Base-by-base conservation (phyloP, 2,797 vertebrate genomes). In the Hozukius guyotensis region DNA sequence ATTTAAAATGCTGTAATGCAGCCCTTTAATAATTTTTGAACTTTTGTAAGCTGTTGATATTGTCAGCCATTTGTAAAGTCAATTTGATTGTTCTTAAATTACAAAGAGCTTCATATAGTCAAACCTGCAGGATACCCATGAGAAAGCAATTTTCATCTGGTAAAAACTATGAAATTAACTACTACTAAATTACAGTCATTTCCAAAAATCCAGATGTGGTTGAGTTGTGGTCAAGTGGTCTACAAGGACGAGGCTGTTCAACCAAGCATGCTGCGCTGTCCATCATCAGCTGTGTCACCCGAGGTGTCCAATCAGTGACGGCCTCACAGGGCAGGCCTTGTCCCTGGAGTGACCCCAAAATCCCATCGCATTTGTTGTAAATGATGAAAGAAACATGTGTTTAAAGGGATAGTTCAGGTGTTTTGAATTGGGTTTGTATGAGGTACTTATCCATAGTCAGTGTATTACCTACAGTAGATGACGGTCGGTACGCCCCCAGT, bases 251-350 rank as follows among this genome's bases (percentile, higher is more conserved):
- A 82, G 75, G 79, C 56, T 84, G 86, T 92, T 89, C 81, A 88
- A 82, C 84, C 69, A 57, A 88, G 88, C 93, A 93, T 95, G 93
- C 82, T 49, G 61, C 61, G 38, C 73, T 90, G 84, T 86, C 85
- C 84, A 82, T 93, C 92, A 93, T 90, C 90, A 87, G 70, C 85
- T 61, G 55, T 85, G 87, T 93, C 93, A 91, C 90, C 86, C 52
- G 80, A 94, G 87, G 85, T 42, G 70, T 91, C 93, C 94, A 92
- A 94, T 95, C 92, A 94, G 89, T 91, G 90, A 90, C 78, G 1
- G 60, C 87, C 88, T 91, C 83, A 65, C 85, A 89, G 89, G 77
- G 57, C 82, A 53, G 75, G 82, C 22, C 31, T 80, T 72, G 79
- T 55, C 78, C 56, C 88, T 91, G 87, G 84, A 79, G 78, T 92